Evolutionary conservation across 2,797 vertebrate genomes (phyloP).

Genomic region (Lutjanus campechanus): DNA sequence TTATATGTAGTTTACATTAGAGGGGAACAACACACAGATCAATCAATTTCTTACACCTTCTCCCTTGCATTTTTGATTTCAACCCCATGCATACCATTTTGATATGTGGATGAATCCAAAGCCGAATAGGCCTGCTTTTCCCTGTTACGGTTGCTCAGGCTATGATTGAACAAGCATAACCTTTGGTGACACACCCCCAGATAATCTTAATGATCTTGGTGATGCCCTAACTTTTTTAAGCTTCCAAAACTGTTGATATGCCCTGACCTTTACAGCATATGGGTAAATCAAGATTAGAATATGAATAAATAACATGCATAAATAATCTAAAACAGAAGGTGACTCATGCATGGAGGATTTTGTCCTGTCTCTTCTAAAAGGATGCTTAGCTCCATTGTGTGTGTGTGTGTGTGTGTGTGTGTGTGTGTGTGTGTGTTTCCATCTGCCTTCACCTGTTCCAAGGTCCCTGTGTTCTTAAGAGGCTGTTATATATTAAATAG

Average conservation of each 20-base stretch:
- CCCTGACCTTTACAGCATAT: constrained; percentile 62
- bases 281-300: constrained; percentile 51
- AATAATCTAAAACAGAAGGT: constrained; percentile 63
- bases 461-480: constrained; percentile 17
- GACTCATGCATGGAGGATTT: constrained; percentile 66
- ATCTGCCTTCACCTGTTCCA: constrained; percentile 31
- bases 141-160: background rate
- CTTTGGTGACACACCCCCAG: background rate
- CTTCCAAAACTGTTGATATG: constrained; percentile 33
- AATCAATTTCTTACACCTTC: background rate
- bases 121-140: no score
- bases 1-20: no score
- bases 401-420: constrained; percentile 20
- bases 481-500: background rate
- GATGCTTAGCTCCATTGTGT: constrained; percentile 36
- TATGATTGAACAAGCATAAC: background rate
- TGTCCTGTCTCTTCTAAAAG: constrained; percentile 48
- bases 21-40: no score
- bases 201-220: constrained; percentile 6
- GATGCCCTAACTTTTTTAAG: constrained; percentile 36
- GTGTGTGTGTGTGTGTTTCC: constrained; percentile 18
- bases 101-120: background rate
- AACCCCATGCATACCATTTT: background rate
- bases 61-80: background rate
- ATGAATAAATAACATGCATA: constrained; percentile 73